A percentile compares a stretch with the other conserved stretches of the same genome.
phyloP scores from a whole-genome alignment of 2,113 vertebrate genomes.

The Bos taurus region ARS-UCD2.0 NC_037357.1:136485001-136485500 shows the following conservation, averaged over 20 bases:
- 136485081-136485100: no score
- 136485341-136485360: background rate
- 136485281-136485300: background rate
- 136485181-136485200: no score
- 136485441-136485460: background rate
- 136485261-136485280: background rate
- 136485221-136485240: rapidly evolving
- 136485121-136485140: rapidly evolving
- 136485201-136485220: background rate
- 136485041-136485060: background rate
- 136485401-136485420: background rate
- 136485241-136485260: background rate
- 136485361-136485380: background rate
- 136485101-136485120: background rate
- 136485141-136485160: rapidly evolving
- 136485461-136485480: background rate
- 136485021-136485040: background rate
- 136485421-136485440: rapidly evolving
- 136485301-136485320: background rate
- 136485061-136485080: rapidly evolving
- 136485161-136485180: background rate
- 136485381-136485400: background rate
- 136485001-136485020: background rate
- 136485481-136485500: background rate
- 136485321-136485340: background rate